phyloP scores from a whole-genome alignment of 2,113 vertebrate genomes.

The Sphaerodactylus townsendi region DNA sequence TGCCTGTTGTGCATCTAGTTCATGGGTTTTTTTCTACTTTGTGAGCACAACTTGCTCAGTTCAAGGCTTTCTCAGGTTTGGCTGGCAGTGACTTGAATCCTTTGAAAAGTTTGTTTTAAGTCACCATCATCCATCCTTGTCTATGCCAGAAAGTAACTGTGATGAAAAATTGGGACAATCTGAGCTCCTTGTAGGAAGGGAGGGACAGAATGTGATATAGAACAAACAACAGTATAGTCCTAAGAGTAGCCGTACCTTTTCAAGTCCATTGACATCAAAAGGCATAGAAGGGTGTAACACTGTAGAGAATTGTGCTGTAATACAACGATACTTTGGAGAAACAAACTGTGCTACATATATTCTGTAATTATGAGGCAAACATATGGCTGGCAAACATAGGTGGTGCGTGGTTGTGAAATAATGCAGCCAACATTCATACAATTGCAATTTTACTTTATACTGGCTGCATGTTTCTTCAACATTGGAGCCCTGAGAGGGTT shows the following conservation, averaged over 20 bases:
- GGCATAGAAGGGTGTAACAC: too few species aligned
- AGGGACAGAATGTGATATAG: neutral
- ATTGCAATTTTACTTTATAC: neutral
- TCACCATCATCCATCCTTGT: neutral
- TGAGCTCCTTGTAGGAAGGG: neutral
- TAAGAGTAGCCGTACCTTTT: too few species aligned
- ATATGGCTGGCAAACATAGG: neutral
- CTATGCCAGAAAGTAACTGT: neutral
- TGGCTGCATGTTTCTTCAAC: neutral
- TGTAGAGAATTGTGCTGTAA: too few species aligned
- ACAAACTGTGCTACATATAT: neutral
- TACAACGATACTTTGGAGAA: neutral
- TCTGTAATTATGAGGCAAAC: neutral
- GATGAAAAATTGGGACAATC: neutral
- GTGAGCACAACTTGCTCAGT: neutral
- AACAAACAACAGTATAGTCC: too few species aligned
- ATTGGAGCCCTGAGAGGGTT: neutral
- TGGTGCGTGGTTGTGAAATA: neutral
- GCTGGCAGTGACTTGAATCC: neutral
- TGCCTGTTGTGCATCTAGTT: neutral
- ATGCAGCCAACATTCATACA: neutral
- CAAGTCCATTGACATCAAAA: too few species aligned
- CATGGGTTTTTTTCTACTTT: neutral
- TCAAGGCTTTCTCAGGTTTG: neutral
- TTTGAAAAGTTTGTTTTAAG: neutral